Conservation (phyloP, 30 jellyfish, hydroid and myxozoan genomes). For the Cassiopea andromeda region DNA sequence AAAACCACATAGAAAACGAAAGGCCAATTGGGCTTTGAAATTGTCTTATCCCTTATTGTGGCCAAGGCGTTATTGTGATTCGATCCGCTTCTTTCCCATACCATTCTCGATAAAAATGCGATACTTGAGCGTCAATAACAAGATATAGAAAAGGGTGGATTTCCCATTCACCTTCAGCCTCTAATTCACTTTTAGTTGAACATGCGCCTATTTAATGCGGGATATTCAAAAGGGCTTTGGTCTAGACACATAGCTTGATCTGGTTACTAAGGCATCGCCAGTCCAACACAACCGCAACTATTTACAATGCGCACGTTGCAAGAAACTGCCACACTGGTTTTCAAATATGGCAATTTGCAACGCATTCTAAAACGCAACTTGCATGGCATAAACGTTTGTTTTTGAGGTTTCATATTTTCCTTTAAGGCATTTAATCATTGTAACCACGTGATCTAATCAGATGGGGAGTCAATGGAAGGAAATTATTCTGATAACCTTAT, state of each 20-base stretch:
- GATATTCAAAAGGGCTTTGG: constrained; percentile 35
- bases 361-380: neutral
- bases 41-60: constrained; percentile 61
- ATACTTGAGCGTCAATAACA: constrained; percentile 79
- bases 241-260: constrained; percentile 60
- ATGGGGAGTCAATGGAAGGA: constrained; percentile 41
- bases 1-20: constrained; percentile 58
- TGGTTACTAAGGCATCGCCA: constrained; percentile 42
- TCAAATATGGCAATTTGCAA: neutral
- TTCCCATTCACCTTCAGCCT: constrained; percentile 64
- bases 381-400: too few species aligned
- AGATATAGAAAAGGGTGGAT: constrained; percentile 74
- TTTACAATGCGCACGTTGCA: neutral
- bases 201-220: constrained; percentile 70
- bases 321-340: neutral
- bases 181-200: constrained; percentile 49
- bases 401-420: too few species aligned
- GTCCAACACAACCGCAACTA: constrained; percentile 13
- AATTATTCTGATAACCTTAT: constrained; percentile 45
- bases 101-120: constrained; percentile 61
- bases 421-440: neutral
- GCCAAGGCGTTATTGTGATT: constrained; percentile 57
- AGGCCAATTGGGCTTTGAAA: constrained; percentile 61
- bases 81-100: constrained; percentile 64
- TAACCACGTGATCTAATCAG: constrained; percentile 6